phyloP scores from a whole-genome alignment of 1,140 invertebrate genomes.

The Myzus persicae region DNA sequence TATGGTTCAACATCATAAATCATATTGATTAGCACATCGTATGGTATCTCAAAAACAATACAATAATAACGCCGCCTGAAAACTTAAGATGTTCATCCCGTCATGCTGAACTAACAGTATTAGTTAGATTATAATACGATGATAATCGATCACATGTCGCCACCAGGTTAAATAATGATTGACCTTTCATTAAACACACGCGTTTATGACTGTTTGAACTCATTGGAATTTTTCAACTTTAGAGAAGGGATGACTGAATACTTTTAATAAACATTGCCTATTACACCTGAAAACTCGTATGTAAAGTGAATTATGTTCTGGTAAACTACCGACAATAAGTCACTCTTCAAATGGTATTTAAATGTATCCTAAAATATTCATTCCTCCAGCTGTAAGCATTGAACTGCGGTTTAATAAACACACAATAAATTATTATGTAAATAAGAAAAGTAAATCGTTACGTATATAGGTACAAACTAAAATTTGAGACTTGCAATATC shows the following conservation, averaged over 20 bases:
- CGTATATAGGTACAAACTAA: neutral
- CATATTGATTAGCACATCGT: constrained; percentile 17
- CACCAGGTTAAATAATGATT: constrained; percentile 45
- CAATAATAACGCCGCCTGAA: constrained; percentile 34
- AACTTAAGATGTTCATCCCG: constrained; percentile 27
- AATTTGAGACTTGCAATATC: neutral
- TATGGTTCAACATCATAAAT: constrained; percentile 35
- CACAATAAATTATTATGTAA: neutral
- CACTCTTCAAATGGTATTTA: neutral
- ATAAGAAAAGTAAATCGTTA: neutral
- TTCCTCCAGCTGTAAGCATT: neutral
- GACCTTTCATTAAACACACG: constrained; percentile 9
- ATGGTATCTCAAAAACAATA: constrained; percentile 28
- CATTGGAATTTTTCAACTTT: neutral
- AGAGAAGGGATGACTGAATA: neutral
- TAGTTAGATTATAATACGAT: neutral
- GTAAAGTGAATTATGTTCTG: neutral
- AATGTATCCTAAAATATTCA: neutral
- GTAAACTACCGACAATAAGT: neutral
- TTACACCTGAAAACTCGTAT: neutral
- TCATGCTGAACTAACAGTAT: constrained; percentile 19
- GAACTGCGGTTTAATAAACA: neutral
- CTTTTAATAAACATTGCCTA: neutral
- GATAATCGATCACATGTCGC: constrained; percentile 49
- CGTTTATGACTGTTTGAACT: neutral